These are phyloP conservation scores for Drosophila hydei DNA, from an alignment of 1,140 invertebrate species.

Conservation along the genomic window DNA sequence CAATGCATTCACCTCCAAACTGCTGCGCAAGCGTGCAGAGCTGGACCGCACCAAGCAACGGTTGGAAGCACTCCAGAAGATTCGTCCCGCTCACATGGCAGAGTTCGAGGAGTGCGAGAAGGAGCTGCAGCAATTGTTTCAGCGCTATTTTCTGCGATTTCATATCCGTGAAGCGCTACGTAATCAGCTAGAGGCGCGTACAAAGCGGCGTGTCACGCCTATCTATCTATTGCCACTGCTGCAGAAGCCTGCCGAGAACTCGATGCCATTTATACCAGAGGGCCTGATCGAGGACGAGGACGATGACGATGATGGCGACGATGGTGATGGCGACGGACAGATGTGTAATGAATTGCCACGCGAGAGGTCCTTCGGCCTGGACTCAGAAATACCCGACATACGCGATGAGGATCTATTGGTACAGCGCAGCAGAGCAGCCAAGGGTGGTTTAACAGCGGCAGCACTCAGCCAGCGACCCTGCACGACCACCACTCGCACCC, in stretches of 20 bases:
- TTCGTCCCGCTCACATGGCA: conserved; percentile 98
- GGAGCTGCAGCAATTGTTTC: conserved; percentile 93
- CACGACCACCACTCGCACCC: conserved; percentile 68
- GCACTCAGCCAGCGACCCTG: conserved; percentile 53
- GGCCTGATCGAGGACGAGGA: conserved; percentile 78
- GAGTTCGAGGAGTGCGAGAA: conserved; percentile 96
- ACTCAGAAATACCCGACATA: conserved; percentile 73
- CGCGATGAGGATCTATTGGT: conserved; percentile 73
- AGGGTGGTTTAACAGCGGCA: background rate
- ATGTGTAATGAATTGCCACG: background rate
- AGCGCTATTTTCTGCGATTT: conserved; percentile 94
- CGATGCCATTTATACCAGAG: conserved; percentile 80
- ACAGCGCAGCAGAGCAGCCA: conserved; percentile 22
- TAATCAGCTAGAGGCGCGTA: conserved; percentile 62
- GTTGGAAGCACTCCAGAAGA: conserved; percentile 96
- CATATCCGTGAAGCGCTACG: conserved; percentile 89
- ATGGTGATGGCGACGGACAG: conserved; percentile 39
- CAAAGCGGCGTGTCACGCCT: conserved; percentile 63
- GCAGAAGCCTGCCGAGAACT: conserved; percentile 68
- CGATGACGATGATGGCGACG: conserved; percentile 71
- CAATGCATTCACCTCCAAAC: conserved; percentile 94
- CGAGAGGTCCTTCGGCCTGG: conserved; percentile 50
- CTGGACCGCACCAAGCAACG: conserved; percentile 96
- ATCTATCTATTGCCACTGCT: conserved; percentile 67
- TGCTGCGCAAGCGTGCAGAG: conserved; percentile 95